Base-by-base conservation (phyloP, 2,113 vertebrate species). In the Andinoacara biseriatus region DNA sequence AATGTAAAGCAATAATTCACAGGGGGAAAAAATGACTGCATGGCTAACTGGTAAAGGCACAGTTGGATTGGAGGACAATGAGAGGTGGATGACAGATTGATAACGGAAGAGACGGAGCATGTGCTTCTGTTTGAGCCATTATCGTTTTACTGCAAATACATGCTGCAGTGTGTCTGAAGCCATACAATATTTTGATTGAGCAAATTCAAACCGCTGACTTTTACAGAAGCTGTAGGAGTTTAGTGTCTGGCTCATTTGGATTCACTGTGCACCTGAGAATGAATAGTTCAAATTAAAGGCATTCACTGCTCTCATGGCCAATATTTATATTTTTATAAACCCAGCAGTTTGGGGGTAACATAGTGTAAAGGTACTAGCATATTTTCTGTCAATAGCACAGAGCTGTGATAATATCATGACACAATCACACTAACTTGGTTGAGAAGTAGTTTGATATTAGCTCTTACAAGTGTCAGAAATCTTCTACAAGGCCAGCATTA, bases 61-160 rank as follows among this genome's bases (percentile, higher is more conserved):
- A 85, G 89, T 81, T 83, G 86, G 77, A 18, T 74, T 38, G 80
- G 69, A 89, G 88, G 91, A 91, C 87, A 91, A 87, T 86, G 83
- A 87, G 80, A 76, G 77, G 4, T 35, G 86, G 90, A 87, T 93
- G 92, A 93, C 85, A 91, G 91, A 92, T 92, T 91, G 89, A 92
- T 90, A 93, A 91, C 67, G 35, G 88, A 86, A 83, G 87, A 87
- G 86, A 90, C 14, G 15, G 65, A 84, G 82, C 81, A 58, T 87
- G 89, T 76, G 78, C 76, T 88, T 91, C 93, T 94, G 93, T 87
- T 93, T 24, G 58, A 74, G 82, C 74, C 81, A 90, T 94, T 86
- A 91, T 86, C 72, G 5, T 89, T 92, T 87, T 76, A 92, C 85
- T 67, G 78, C 58, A 83, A 69, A 89, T 79, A 59, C 84, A 83